A percentile compares a stretch with the other conserved stretches of the same genome.
These are phyloP conservation scores for Phthorimaea operculella DNA, from an alignment of 1,140 invertebrate genomes.

Conservation along the genomic window DNA sequence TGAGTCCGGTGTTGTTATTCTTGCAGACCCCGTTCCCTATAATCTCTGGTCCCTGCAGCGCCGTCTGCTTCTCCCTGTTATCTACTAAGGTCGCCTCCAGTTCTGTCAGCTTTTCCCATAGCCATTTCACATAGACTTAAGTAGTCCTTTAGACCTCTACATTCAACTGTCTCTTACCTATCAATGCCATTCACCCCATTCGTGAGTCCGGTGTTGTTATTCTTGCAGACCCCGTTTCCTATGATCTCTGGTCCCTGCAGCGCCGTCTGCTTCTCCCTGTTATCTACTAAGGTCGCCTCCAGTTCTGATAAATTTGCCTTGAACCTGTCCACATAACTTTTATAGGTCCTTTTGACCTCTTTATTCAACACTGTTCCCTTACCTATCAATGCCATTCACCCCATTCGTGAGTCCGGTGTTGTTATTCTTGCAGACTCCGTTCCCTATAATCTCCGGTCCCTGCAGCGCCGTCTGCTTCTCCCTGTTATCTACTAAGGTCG, in stretches of 20 bases:
- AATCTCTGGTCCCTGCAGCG: constrained; percentile 63
- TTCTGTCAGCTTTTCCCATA: constrained; percentile 80
- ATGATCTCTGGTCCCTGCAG: constrained; percentile 66
- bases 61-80: constrained; percentile 72
- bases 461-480: constrained; percentile 70
- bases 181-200: constrained; percentile 61
- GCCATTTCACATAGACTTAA: constrained; percentile 86
- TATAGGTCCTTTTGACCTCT: no score
- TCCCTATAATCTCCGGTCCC: constrained; percentile 63
- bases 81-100: constrained; percentile 79
- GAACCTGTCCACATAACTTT: constrained; percentile 86
- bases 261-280: constrained; percentile 72
- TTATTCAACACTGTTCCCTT: no score
- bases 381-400: constrained; percentile 65
- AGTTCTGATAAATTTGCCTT: constrained; percentile 80
- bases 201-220: constrained; percentile 52
- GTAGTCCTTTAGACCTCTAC: no score
- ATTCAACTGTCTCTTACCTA: no score
- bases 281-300: constrained; percentile 77
- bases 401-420: constrained; percentile 54
- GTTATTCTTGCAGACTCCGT: constrained; percentile 60
- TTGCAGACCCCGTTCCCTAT: constrained; percentile 60
- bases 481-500: constrained; percentile 74
- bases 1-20: constrained; percentile 53
- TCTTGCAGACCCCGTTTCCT: constrained; percentile 59